Base-by-base conservation (phyloP, 2,797 vertebrate genomes). In the Myoxocephalus aenaeus region DNA sequence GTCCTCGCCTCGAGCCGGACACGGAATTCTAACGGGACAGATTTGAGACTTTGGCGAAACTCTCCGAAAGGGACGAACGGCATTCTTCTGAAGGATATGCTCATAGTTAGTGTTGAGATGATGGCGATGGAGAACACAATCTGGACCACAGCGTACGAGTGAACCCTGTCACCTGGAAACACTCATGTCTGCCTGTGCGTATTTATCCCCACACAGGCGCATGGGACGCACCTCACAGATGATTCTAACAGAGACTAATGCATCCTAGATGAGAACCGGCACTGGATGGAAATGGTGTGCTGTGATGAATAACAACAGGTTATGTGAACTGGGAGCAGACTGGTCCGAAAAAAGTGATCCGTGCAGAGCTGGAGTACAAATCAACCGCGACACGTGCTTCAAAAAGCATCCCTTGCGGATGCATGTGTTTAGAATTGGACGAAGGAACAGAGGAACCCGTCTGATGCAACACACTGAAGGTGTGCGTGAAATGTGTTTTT, bases 401-500 rank as follows among this genome's bases (percentile, higher is more conserved):
- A 81, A 83, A 81, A 73, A 34, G 25, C 15, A 69, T 76, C 65
- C 17, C 22, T 18, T 15, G 20, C 46, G 44, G 51, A 58, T 76
- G 44, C 63, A 79, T 13, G 68, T 63, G 75, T 85, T 51, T 18
- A 44, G 34, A 56, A 58, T 59, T 29, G 25, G 38, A 50, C 38
- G 34, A 59, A n/a, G 20, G 6, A 51, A 69, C 29, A 65, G n/a
- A 73, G 54, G 57, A 61, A 61, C 20, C 53, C 42, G 58, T 57
- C 70, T 85, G 77, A 78, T 61, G 40, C 5, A 17, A 56, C 75
- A 25, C 64, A 42, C 32, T 42, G 56, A 65, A 48, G 81, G 73
- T 80, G 82, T 81, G 64, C 1, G 3, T 65, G 32, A 78, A 81
- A 61, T 73, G 59, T 48, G 44, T 85, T 85, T 80, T 81, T 53